Percentiles rank a stretch among this genome's conserved stretches.
These are phyloP conservation scores for Montipora efflorescens DNA, from an alignment of 64 coral and sea anemone genomes.

Conservation along the genomic window DNA sequence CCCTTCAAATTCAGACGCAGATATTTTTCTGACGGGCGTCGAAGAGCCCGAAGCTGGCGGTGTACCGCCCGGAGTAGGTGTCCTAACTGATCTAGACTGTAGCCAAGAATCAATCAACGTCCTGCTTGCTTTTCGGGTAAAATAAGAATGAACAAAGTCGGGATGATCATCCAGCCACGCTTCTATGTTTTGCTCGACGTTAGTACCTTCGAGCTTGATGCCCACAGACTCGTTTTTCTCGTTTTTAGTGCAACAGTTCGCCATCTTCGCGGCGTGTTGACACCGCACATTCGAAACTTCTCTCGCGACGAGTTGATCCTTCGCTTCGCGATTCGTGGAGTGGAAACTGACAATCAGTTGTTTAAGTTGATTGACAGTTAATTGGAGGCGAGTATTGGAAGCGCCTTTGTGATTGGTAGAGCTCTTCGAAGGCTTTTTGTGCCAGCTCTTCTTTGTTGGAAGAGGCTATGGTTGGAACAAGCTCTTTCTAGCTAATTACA, in stretches of 20 bases:
- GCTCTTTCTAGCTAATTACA: not conserved
- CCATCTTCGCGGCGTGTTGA: conserved; percentile 63
- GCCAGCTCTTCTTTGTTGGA: not conserved
- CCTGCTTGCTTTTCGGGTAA: conserved; percentile 94
- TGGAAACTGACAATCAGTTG: conserved; percentile 94
- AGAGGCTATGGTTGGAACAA: not conserved
- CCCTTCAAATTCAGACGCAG: conserved; percentile 98
- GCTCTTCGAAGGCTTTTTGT: not conserved
- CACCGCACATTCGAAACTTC: conserved; percentile 59
- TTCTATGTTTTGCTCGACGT: conserved; percentile 85
- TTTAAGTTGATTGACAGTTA: conserved; percentile 99
- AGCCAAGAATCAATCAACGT: conserved; percentile 96
- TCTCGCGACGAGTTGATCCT: conserved; percentile 41
- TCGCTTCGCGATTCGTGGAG: conserved; percentile 12
- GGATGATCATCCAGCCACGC: conserved; percentile 97
- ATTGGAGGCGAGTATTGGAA: conserved; percentile 21
- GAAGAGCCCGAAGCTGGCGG: conserved; percentile 96
- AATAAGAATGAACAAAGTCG: conserved; percentile 99
- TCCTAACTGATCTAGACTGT: conserved; percentile 80
- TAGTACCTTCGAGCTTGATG: conserved; percentile 88
- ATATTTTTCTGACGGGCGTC: conserved; percentile 98
- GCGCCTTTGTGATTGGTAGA: conserved; percentile 69
- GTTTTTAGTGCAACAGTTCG: conserved; percentile 91
- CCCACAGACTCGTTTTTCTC: conserved; percentile 83
- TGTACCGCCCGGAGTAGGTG: conserved; percentile 89